Evolutionary conservation across 2,113 vertebrate species (phyloP), one percentile per base, ranked within the genome.

Genomic region (Epinephelus cyanopodus): DNA sequence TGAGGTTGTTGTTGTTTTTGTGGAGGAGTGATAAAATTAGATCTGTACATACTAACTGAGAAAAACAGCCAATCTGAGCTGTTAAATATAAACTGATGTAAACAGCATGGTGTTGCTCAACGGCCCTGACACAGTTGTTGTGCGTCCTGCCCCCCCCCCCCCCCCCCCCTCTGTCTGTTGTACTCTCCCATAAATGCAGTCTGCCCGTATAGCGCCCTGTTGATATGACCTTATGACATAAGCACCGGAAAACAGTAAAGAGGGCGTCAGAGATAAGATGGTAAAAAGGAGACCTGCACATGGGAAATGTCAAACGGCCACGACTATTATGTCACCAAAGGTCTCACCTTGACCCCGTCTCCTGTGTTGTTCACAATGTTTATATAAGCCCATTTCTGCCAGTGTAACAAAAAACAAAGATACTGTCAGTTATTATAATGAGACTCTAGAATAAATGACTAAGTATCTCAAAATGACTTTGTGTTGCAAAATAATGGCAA

Each of bases 51-150:
- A 0, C 2, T 18, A 63, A 57, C 39, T 29, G 58, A 60, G 39
- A 2, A 83, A 78, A 83, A 83, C 42, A 82, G 33, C 29, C 25
- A 57, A 1, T 29, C 1, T 6, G 27, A 58, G 57, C 5, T 3
- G 25, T 47, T 65, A 63, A 80, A 74, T 47, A 21, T 63, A 9
- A 64, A 18, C 25, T 2, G 27, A 81, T 65, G 47, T 73, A 62
- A 85, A 80, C 84, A 86, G 56, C 3, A 0, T 2, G 1, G 10
- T 12, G 54, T 91, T 92, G 63, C 79, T 68, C 76, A 89, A 82
- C n/a, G 3, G 74, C 29, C 7, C 63, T 74, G 79, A 84, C 15
- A 45, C 61, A 75, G 72, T 61, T 61, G 48, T 11, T 50, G 53
- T 7, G 72, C 2, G 39, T 2, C 2, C 11, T 68, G 2, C 6